These are phyloP conservation scores for Argyrosomus japonicus DNA, from an alignment of 2,113 vertebrate species.

Conservation along the genomic window DNA sequence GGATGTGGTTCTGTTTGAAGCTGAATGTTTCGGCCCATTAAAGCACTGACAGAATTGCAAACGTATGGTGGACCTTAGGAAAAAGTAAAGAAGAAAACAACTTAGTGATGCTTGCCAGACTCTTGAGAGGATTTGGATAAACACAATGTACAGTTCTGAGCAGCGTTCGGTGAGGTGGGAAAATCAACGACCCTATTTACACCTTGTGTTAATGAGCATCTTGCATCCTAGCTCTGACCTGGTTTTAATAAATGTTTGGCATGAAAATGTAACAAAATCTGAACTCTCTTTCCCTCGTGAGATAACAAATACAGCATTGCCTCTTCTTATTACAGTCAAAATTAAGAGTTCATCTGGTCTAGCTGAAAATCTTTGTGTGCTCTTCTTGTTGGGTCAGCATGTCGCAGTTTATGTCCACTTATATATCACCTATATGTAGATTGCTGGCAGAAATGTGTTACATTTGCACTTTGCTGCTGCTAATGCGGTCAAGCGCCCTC, in stretches of 20 bases:
- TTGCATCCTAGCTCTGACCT: conserved; percentile 6
- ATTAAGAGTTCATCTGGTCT: background rate
- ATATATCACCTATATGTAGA: background rate
- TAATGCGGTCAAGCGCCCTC: conserved; percentile 21
- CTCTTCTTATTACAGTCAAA: conserved; percentile 1
- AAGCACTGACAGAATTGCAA: conserved; percentile 71
- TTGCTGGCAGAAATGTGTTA: conserved; percentile 27
- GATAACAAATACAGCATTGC: background rate
- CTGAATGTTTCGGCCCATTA: conserved; percentile 72
- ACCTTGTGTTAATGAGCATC: conserved; percentile 14
- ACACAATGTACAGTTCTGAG: conserved; percentile 44
- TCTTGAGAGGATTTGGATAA: conserved; percentile 33
- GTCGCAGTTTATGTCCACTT: conserved; percentile 1
- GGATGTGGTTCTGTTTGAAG: conserved; percentile 77
- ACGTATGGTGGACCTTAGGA: conserved; percentile 67
- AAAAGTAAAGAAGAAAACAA: conserved; percentile 63
- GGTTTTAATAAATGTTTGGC: conserved; percentile 5
- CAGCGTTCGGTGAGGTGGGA: conserved; percentile 5
- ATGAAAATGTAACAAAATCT: background rate
- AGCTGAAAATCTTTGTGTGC: background rate
- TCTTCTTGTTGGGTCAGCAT: background rate
- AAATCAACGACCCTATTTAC: conserved; percentile 3
- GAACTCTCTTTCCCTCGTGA: background rate
- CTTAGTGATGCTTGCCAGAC: conserved; percentile 59
- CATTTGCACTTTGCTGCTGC: conserved; percentile 31